Percentiles rank a stretch among this genome's conserved stretches.
These are phyloP conservation scores for Aporophyla lueneburgensis DNA, from an alignment of 2,888 invertebrate genomes.

Conservation along the genomic window DNA sequence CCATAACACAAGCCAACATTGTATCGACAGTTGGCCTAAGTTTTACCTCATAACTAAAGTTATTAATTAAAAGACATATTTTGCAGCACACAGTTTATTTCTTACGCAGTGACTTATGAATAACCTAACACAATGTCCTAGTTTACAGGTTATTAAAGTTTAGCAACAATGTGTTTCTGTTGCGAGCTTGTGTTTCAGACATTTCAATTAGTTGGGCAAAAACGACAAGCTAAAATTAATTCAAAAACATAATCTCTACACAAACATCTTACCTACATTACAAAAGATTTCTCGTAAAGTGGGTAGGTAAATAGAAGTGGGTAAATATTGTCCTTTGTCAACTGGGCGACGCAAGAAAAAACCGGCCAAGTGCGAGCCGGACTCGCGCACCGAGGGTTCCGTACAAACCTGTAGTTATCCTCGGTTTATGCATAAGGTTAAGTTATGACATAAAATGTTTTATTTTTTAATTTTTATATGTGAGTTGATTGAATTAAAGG, in stretches of 20 bases:
- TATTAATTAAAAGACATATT: neutral
- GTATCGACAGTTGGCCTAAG: no score
- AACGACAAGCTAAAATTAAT: constrained; percentile 5
- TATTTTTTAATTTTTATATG: no score
- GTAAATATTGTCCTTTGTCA: constrained; percentile 28
- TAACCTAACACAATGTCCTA: constrained; percentile 20
- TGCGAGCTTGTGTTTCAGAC: constrained; percentile 29
- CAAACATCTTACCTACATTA: constrained; percentile 19
- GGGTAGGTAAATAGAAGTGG: neutral
- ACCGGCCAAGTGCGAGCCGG: no score
- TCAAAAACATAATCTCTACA: neutral
- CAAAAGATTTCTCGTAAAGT: constrained; percentile 23
- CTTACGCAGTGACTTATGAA: constrained; percentile 16
- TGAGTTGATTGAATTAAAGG: no score
- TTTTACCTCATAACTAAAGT: neutral
- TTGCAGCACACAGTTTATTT: constrained; percentile 1
- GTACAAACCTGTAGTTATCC: no score
- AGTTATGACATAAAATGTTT: no score
- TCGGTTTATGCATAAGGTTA: no score
- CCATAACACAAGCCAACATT: no score
- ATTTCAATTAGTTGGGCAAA: constrained; percentile 23
- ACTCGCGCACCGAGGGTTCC: no score
- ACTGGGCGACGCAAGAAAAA: neutral
- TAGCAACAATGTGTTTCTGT: constrained; percentile 18
- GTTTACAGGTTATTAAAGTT: constrained; percentile 40